Evolutionary conservation across 2,888 invertebrate species (phyloP), one percentile per base, ranked within the genome.

Genomic region (Baronia brevicornis): DNA sequence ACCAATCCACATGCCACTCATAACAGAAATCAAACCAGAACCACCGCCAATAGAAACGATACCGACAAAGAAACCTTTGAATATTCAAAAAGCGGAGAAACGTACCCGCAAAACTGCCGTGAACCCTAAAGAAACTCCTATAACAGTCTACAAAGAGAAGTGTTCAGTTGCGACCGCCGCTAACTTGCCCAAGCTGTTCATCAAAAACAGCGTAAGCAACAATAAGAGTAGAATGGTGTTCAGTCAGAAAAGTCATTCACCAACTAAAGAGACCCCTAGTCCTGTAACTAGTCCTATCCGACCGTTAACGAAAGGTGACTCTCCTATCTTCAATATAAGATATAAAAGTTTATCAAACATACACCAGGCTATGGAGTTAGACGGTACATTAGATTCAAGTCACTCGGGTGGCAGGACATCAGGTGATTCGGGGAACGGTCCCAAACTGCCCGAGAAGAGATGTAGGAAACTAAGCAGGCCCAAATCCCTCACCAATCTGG

Each of bases 1-100:
- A 38, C 88, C 84, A 39, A 88, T 85, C 6, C 85, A 84, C 45
- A 84, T 85, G 78, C 85, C 85, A 30, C 41, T 85, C 17, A 80
- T 85, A 44, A 72, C 78, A 6, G 88, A 88, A 71, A 86, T 87
- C 28, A 91, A 92, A 74, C 95, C 95, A 30, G 93, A 94, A 78
- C 95, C 95, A 29, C 95, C 95, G 18, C 95, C 95, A 5, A 94
- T 95, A 54, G 95, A 95, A 79, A 95, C 95, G 0, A 95, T 95
- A 53, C 95, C 95, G 0, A 90, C 93, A 19, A 93, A 93, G 68
- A 93, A 93, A 67, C 85, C 90, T 9, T 46, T 80, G 1, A 75
- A 78, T 50, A 49, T 60, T 2, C 84, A 75, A 45, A 86, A 89
- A 60, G 89, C 89, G 4, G 94, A 93, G 62, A 94, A 94, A 58